Conservation (phyloP, 2,888 invertebrate species). For the Drosophila leonis region DNA sequence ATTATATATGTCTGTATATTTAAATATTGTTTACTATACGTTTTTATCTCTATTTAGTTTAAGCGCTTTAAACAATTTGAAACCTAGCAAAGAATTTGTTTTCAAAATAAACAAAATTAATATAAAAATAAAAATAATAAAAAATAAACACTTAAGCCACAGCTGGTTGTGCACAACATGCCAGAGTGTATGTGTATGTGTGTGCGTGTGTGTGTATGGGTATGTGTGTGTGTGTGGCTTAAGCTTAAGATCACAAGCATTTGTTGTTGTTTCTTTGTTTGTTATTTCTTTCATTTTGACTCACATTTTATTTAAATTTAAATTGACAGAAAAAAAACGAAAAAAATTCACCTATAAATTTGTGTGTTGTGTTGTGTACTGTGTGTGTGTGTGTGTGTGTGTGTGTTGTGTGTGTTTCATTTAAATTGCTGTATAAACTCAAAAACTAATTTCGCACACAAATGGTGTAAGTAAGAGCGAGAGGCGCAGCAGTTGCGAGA, state of each 20-base stretch:
- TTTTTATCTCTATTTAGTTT: constrained; percentile 25
- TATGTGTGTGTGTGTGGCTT: constrained; percentile 17
- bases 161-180: constrained; percentile 15
- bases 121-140: constrained; percentile 22
- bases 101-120: constrained; percentile 35
- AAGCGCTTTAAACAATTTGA: constrained; percentile 44
- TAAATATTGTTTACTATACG: constrained; percentile 34
- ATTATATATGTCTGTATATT: constrained; percentile 23
- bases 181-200: not conserved
- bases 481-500: constrained; percentile 4
- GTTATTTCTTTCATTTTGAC: constrained; percentile 31
- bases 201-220: not conserved
- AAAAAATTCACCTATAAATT: constrained; percentile 77
- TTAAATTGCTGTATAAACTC: constrained; percentile 33
- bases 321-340: constrained; percentile 52
- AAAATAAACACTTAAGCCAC: constrained; percentile 29
- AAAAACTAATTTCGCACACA: constrained; percentile 56
- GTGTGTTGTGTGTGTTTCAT: not conserved
- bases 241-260: constrained; percentile 77
- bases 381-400: constrained; percentile 18
- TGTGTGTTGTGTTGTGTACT: constrained; percentile 49
- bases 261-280: constrained; percentile 46
- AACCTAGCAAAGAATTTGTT: constrained; percentile 54
- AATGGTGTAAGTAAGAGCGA: constrained; percentile 20
- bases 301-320: constrained; percentile 59